Evolutionary conservation across 1,140 invertebrate species (phyloP).

Genomic region (Drosophila trapezifrons): DNA sequence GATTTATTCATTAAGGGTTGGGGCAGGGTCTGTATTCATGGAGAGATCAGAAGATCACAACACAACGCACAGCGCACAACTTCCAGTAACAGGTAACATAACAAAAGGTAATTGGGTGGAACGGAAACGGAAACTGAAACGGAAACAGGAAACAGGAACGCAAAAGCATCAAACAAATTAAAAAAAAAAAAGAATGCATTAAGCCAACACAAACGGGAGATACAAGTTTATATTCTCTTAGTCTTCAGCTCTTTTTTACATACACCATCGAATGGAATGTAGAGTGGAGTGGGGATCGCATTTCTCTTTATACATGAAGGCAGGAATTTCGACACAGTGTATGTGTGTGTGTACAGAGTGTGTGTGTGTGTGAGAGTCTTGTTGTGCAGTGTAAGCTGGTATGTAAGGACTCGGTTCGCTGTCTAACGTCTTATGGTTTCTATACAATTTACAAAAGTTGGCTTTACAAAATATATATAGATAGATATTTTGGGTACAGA

Average conservation of each 20-base stretch:
- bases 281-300: constrained; percentile 8
- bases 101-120: constrained; percentile 12
- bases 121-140: constrained; percentile 33
- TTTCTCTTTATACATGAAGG: constrained; percentile 24
- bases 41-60: constrained; percentile 56
- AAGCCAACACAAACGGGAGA: constrained; percentile 35
- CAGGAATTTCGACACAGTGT: background rate
- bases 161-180: constrained; percentile 46
- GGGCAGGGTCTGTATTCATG: constrained; percentile 5
- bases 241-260: constrained; percentile 39
- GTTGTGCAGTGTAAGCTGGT: constrained; percentile 32
- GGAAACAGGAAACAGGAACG: constrained; percentile 24
- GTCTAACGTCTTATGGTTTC: constrained; percentile 11
- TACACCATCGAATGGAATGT: constrained; percentile 24
- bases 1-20: constrained; percentile 16
- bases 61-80: constrained; percentile 70
- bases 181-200: constrained; percentile 39
- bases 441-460: constrained; percentile 40
- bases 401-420: constrained; percentile 17
- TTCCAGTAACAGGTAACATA: constrained; percentile 58
- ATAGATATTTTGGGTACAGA: constrained; percentile 12
- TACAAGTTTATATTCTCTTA: constrained; percentile 22
- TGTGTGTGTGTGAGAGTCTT: constrained; percentile 16
- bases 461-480: constrained; percentile 27
- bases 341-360: background rate